Evolutionary conservation across 1,140 invertebrate species (phyloP), one percentile per base, ranked within the genome.

Genomic region (Aphaenogaster rudis): DNA sequence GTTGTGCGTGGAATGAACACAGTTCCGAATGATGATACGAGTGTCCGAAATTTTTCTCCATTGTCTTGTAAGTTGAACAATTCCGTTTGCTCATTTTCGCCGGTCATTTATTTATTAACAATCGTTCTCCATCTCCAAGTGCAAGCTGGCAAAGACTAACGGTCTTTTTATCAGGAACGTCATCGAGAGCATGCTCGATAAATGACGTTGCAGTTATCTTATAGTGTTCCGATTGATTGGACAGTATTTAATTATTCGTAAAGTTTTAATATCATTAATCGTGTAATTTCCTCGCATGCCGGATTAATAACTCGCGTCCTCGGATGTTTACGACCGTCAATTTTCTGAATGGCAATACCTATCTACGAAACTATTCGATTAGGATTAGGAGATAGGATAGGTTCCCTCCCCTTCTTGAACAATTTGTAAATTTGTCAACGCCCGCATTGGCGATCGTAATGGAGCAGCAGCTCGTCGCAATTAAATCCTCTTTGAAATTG

Each of bases 301-400:
- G 69, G n/a, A 84, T 84, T 48, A 61, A 76, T 17, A 50, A 84
- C 80, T 82, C 67, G 80, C 80, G 67, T 82, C 67, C 69, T 76
- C 80, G 80, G 39, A 61, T 74, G 69, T 74, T 84, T 76, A 84
- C 69, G 80, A 84, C 69, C 80, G 80, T 84, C 80, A 84, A 84
- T 84, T 84, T 84, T 74, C 54, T 84, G 45, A 84, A 84, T 74
- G 80, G 80, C 80, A 84, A 84, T 84, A 84, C 80, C 69, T 84
- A 84, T 84, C 80, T 84, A 63, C 66, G 66, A 81, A 81, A 48
- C 80, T 84, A 84, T 74, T 82, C 80, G 42, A 82, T 48, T 84
- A 84, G 80, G 13, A 57, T 61, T 84, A 84, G 52, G 33, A 61
- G 69, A 84, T 84, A 84, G 69, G 45, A 74, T 84, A 84, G 69